A percentile compares a stretch with the other conserved stretches of the same genome.
Evolutionary conservation across 2,113 vertebrate species (phyloP).

Genomic region (Periophthalmus modestus): DNA sequence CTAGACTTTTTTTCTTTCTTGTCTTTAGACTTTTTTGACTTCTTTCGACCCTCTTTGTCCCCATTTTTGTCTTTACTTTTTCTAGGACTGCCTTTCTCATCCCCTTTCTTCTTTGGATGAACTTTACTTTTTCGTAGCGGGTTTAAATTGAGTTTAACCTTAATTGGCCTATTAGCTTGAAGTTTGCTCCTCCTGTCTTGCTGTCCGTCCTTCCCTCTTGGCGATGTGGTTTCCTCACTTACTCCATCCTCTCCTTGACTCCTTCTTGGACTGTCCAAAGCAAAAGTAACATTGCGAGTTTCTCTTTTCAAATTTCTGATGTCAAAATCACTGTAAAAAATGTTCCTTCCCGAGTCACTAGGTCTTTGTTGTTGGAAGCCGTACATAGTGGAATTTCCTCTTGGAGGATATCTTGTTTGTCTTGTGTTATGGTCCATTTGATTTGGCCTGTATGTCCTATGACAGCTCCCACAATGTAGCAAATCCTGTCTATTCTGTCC

Average conservation of each 20-base stretch:
- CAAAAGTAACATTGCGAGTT: conserved; percentile 72
- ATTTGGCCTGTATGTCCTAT: conserved; percentile 48
- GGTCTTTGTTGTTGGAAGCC: conserved; percentile 26
- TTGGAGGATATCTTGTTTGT: conserved; percentile 10
- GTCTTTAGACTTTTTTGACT: conserved; percentile 22
- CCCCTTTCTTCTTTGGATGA: conserved; percentile 65
- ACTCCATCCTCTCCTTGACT: conserved; percentile 17
- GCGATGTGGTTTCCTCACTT: conserved; percentile 16
- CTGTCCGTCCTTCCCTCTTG: conserved; percentile 20
- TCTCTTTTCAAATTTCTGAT: conserved; percentile 42
- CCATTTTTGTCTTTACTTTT: conserved; percentile 47
- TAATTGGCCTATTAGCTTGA: conserved; percentile 63
- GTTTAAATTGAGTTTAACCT: conserved; percentile 81
- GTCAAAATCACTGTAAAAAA: conserved; percentile 27
- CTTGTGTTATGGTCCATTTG: conserved; percentile 25
- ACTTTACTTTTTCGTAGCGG: conserved; percentile 79
- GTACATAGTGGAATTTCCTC: conserved; percentile 13
- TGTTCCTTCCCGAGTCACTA: not conserved
- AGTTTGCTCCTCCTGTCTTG: conserved; percentile 44
- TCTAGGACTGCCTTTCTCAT: conserved; percentile 38
- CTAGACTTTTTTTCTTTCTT: conserved; percentile 24
- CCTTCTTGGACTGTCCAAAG: conserved; percentile 53
- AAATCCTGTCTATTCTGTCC: conserved; percentile 22
- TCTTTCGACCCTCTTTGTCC: conserved; percentile 21
- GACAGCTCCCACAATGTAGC: conserved; percentile 55